Conservation (phyloP, 2,888 invertebrate genomes). For the Cyaniris semiargus region DNA sequence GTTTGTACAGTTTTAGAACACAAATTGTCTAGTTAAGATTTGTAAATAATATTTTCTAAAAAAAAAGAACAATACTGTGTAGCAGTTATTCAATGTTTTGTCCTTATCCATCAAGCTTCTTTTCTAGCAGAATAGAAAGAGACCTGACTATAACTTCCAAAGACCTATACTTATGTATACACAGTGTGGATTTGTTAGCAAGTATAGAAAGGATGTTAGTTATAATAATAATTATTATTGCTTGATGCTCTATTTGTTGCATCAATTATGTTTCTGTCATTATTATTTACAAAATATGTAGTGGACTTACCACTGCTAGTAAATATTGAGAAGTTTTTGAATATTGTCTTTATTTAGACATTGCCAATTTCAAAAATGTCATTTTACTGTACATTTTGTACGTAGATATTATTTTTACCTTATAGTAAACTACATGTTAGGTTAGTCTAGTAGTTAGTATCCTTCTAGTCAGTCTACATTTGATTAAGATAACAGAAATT, state of each 20-base stretch:
- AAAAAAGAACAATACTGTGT: background rate
- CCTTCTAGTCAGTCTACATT: constrained; percentile 19
- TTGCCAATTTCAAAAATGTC: background rate
- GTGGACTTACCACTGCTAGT: background rate
- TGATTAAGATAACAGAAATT: background rate
- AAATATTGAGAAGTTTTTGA: background rate
- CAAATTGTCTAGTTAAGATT: background rate
- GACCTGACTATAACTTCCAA: too few species aligned
- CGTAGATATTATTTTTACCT: background rate
- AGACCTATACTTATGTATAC: background rate
- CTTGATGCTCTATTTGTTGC: background rate
- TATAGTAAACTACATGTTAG: background rate
- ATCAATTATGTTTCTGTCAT: background rate
- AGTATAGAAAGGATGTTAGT: background rate
- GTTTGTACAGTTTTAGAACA: background rate
- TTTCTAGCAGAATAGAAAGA: background rate
- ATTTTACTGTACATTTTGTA: background rate
- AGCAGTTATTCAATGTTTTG: background rate
- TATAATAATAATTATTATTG: background rate
- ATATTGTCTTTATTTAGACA: background rate
- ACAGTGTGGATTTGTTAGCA: background rate
- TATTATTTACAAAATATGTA: background rate
- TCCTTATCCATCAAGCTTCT: background rate
- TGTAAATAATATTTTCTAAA: background rate
- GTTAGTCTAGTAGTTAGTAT: background rate